phyloP scores from a whole-genome alignment of 30 jellyfish, hydroid and myxozoan genomes.

The Cassiopea andromeda region DNA sequence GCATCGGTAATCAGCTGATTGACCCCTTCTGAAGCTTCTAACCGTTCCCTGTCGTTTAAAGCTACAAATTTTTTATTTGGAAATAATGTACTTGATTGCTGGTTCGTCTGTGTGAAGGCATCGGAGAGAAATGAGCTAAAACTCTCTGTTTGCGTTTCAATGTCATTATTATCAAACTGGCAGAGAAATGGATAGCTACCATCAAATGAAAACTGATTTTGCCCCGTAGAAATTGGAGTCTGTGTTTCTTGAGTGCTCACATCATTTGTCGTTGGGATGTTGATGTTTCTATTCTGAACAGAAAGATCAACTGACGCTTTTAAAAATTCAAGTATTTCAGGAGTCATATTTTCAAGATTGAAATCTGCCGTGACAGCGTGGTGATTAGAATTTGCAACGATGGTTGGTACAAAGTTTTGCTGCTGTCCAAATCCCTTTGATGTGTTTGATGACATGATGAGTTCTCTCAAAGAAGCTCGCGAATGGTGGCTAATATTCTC shows the following conservation, averaged over 20 bases:
- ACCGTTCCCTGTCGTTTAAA: not conserved
- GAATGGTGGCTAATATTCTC: not conserved
- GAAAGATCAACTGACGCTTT: not conserved
- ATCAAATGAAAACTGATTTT: conserved; percentile 18
- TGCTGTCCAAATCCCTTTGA: not conserved
- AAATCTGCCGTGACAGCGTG: conserved; percentile 5
- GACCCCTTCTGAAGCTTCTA: conserved; percentile 8
- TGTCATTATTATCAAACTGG: conserved; percentile 41
- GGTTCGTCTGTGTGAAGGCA: conserved; percentile 72
- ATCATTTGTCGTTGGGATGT: conserved; percentile 4
- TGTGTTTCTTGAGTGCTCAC: conserved; percentile 51
- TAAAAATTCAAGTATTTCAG: conserved; percentile 35
- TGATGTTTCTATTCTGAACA: not conserved
- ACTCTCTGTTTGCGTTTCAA: conserved; percentile 48
- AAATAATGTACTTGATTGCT: not conserved
- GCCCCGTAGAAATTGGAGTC: conserved; percentile 15
- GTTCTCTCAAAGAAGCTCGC: not conserved
- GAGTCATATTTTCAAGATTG: conserved; percentile 40
- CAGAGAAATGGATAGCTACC: conserved; percentile 10
- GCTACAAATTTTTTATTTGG: not conserved
- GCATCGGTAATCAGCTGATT: conserved; percentile 43
- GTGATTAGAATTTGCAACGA: not conserved
- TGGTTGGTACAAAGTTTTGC: not conserved
- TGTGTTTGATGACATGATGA: not conserved
- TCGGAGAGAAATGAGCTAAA: conserved; percentile 39